These are phyloP conservation scores for Drosophila pachea DNA, from an alignment of 1,140 invertebrate genomes.

Conservation along the genomic window DNA sequence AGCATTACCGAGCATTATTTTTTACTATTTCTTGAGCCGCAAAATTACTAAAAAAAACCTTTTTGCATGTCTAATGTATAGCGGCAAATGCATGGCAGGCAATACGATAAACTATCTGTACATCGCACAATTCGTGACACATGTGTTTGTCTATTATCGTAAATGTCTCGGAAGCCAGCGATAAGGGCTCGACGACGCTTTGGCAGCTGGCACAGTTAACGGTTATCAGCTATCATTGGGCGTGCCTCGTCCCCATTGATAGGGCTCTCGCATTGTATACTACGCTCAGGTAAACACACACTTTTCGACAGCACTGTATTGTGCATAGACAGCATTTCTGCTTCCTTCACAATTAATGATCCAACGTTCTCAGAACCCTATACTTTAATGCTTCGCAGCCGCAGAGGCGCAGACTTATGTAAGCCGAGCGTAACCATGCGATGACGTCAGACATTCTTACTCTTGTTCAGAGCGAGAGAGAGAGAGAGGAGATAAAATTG, in stretches of 20 bases:
- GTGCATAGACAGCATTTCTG: background rate
- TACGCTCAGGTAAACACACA: conserved; percentile 2
- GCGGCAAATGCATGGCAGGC: background rate
- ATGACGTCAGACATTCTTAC: conserved; percentile 56
- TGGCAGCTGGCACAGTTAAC: conserved; percentile 48
- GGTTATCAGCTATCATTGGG: conserved; percentile 17
- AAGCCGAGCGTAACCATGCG: conserved; percentile 65
- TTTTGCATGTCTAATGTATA: no score
- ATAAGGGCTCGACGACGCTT: conserved; percentile 22
- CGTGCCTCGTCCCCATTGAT: conserved; percentile 19
- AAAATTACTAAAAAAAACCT: no score
- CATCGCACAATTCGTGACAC: conserved; percentile 12
- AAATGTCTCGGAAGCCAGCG: conserved; percentile 17
- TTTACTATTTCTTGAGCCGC: no score
- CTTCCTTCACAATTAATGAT: conserved; percentile 17
- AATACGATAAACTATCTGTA: background rate
- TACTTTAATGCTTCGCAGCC: conserved; percentile 15
- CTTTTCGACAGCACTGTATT: background rate
- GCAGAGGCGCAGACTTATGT: conserved; percentile 29
- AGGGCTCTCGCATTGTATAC: conserved; percentile 9
- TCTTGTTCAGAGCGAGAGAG: background rate
- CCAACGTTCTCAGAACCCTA: conserved; percentile 25
- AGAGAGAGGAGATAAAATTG: background rate
- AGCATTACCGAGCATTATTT: no score
- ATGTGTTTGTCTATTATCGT: conserved; percentile 33